A percentile compares a stretch with the other conserved stretches of the same genome.
phyloP scores from a whole-genome alignment of 2,888 invertebrate genomes.

The Taenaris catops region DNA sequence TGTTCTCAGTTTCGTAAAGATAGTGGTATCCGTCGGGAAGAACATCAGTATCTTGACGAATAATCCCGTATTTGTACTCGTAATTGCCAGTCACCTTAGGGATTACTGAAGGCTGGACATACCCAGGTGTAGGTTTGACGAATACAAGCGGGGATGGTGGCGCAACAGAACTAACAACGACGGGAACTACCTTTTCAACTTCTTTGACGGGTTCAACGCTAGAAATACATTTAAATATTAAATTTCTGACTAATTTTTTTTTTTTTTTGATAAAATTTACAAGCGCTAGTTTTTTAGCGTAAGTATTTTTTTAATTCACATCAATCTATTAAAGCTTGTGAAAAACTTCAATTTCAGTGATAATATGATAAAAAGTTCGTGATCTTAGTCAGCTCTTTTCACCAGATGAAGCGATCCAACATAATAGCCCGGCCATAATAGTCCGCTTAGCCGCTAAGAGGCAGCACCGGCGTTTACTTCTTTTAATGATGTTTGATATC shows the following conservation, averaged over 20 bases:
- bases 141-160: constrained; percentile 15
- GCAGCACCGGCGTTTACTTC: no score
- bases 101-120: constrained; percentile 18
- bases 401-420: no score
- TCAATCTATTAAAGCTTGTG: no score
- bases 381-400: no score
- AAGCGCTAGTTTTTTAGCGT: no score
- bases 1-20: constrained; percentile 71
- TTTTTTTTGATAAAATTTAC: background rate
- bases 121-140: constrained; percentile 22
- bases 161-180: constrained; percentile 8
- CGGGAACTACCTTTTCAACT: constrained; percentile 6
- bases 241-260: background rate
- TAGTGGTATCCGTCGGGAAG: constrained; percentile 63
- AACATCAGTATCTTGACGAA: constrained; percentile 58
- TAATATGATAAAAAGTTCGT: no score
- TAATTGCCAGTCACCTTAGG: constrained; percentile 33
- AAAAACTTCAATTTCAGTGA: no score
- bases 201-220: constrained; percentile 12
- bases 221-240: constrained; percentile 5
- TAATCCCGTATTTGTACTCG: constrained; percentile 62
- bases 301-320: no score
- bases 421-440: no score
- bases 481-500: no score
- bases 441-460: no score